Conservation (phyloP, 2,888 invertebrate genomes). For the Liodrosophila aerea region DNA sequence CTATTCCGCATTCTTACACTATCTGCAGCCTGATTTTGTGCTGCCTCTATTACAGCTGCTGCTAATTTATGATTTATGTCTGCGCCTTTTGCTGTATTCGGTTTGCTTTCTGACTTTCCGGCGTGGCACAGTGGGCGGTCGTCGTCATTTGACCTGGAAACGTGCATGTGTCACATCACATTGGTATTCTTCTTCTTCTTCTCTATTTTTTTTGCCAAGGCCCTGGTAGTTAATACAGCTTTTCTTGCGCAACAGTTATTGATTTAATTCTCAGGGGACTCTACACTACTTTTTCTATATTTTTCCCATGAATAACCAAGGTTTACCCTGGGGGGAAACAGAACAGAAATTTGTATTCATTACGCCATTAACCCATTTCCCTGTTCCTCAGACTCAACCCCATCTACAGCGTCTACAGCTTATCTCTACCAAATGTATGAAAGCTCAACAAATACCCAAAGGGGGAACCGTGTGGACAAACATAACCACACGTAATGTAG, state of each 20-base stretch:
- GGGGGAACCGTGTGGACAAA: constrained; percentile 12
- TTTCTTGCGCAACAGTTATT: constrained; percentile 66
- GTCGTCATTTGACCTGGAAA: constrained; percentile 62
- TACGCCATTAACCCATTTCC: constrained; percentile 9
- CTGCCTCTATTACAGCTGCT: constrained; percentile 56
- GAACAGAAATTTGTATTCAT: constrained; percentile 57
- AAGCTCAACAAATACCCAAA: constrained; percentile 44
- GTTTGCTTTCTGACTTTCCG: constrained; percentile 22
- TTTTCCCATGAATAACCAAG: constrained; percentile 55
- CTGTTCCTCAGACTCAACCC: constrained; percentile 3
- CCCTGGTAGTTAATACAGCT: too few species aligned
- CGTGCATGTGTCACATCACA: constrained; percentile 55
- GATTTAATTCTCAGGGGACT: constrained; percentile 35
- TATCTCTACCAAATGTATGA: constrained; percentile 51
- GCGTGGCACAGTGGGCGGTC: constrained; percentile 61
- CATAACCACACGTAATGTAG: constrained; percentile 13
- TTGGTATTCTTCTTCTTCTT: background rate
- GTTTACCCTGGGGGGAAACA: constrained; percentile 13
- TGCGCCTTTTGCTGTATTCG: constrained; percentile 13
- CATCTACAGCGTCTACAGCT: constrained; percentile 28
- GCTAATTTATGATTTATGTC: constrained; percentile 72
- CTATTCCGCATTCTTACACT: constrained; percentile 69
- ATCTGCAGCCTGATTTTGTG: constrained; percentile 20
- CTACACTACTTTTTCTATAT: constrained; percentile 46
- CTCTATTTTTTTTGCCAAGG: too few species aligned